Evolutionary conservation across 2,888 invertebrate genomes (phyloP), one percentile per base, ranked within the genome.

Genomic region (Nasonovia ribisnigri): DNA sequence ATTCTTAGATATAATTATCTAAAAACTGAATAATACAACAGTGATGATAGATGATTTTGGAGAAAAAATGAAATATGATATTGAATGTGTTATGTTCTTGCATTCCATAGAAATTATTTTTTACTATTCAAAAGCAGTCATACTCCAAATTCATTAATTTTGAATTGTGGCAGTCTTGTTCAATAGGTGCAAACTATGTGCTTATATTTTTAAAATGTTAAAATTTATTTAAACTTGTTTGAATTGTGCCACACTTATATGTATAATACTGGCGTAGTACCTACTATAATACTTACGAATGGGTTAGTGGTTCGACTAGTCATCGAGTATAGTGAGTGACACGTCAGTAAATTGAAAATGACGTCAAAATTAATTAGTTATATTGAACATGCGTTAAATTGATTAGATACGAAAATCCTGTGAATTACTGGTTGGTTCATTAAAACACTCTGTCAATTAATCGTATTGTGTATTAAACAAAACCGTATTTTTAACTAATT

Each of bases 381-480:
- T 87, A 87, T 87, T n/a, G 87, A 51, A 51, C 87, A 88, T 6
- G 87, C 20, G 20, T 88, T 24, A 51, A 88, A 48, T 36, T 87
- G n/a, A 48, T 87, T 87, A 87, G 48, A 36, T 86, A 57, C n/a
- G 29, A n/a, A 29, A 87, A n/a, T 20, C 24, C 87, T 36, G 11
- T 51, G 36, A n/a, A 51, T 51, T 51, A 51, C 51, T 88, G 51
- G 51, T 88, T 51, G 24, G 51, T 88, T 36, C 36, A n/a, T 88
- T 88, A 51, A 88, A 88, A 88, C 26, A 24, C 87, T 88, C 51
- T 36, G 87, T 51, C 36, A 88, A 88, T 88, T 88, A 36, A 51
- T 51, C 24, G 36, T 88, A 51, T 88, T n/a, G 87, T 3, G 36
- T 20, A 48, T 46, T 43, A 86, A 43, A 86, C n/a, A 29, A 46